Evolutionary conservation across 1,140 invertebrate species (phyloP).

Genomic region (Eufriesea mexicana): DNA sequence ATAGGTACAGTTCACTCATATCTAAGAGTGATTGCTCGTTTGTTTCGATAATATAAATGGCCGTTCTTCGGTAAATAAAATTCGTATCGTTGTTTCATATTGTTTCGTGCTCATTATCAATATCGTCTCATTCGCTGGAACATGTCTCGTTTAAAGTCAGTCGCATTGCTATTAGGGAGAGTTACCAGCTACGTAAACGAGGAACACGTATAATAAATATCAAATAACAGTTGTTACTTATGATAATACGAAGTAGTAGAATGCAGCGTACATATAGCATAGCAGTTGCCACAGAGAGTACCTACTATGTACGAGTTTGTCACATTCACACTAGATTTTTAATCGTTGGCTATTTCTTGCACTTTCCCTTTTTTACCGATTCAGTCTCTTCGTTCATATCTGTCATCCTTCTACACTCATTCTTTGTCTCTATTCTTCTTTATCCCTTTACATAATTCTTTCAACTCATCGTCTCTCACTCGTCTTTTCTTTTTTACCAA

Average conservation of each 20-base stretch:
- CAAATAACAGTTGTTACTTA: conserved; percentile 74
- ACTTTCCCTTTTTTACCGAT: conserved; percentile 12
- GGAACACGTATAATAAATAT: conserved; percentile 78
- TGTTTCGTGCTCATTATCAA: conserved; percentile 2
- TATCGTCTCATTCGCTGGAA: conserved; percentile 38
- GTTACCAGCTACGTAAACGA: conserved; percentile 69
- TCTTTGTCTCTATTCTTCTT: conserved; percentile 8
- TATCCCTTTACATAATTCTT: not conserved
- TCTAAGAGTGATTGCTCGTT: not conserved
- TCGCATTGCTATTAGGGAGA: conserved; percentile 62
- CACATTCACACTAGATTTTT: conserved; percentile 60
- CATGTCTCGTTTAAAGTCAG: conserved; percentile 52
- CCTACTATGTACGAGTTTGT: conserved; percentile 66
- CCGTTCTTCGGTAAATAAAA: conserved; percentile 36
- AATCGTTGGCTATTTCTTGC: conserved; percentile 22
- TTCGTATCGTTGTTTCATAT: conserved; percentile 19
- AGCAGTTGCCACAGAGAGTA: conserved; percentile 70
- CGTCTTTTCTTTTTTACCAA: not conserved
- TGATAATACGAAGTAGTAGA: conserved; percentile 73
- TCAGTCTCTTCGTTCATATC: conserved; percentile 9
- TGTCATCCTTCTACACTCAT: not conserved
- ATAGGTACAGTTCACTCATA: not conserved
- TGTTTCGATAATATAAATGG: not conserved
- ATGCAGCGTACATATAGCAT: conserved; percentile 74
- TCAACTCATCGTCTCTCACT: not conserved